Evolutionary conservation across 1,140 invertebrate species (phyloP).

Genomic region (Aphaenogaster rudis): DNA sequence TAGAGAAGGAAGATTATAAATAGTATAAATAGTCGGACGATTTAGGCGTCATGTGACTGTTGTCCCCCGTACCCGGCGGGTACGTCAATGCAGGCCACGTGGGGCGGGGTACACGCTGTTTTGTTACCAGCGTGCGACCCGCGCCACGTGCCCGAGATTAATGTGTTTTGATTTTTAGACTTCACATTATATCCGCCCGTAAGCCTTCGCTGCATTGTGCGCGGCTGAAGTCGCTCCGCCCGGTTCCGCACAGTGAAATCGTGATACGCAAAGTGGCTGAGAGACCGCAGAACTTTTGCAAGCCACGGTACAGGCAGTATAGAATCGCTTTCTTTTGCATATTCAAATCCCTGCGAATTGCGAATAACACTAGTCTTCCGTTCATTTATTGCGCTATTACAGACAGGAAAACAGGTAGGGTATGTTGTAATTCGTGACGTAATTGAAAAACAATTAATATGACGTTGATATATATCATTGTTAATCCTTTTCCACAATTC

Average conservation of each 20-base stretch:
- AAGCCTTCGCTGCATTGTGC: slow-evolving; percentile 80
- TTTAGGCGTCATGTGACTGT: slow-evolving; percentile 69
- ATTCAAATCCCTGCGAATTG: slow-evolving; percentile 8
- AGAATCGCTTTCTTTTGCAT: slow-evolving; percentile 67
- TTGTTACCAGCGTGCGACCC: slow-evolving; percentile 81
- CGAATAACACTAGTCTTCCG: neutral
- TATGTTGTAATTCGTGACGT: neutral
- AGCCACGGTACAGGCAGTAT: slow-evolving; percentile 42
- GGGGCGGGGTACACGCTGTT: slow-evolving; percentile 68
- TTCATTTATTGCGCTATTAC: neutral
- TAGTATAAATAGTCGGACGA: slow-evolving; percentile 65
- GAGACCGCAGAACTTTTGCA: slow-evolving; percentile 58
- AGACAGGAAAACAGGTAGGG: neutral
- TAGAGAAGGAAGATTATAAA: slow-evolving; percentile 51
- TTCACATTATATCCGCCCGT: slow-evolving; percentile 82
- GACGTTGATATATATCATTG: neutral
- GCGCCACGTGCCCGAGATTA: slow-evolving; percentile 86
- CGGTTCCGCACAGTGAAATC: slow-evolving; percentile 57
- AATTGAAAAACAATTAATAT: slow-evolving; percentile 20
- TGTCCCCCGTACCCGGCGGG: slow-evolving; percentile 26
- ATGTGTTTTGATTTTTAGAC: slow-evolving; percentile 88
- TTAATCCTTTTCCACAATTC: neutral
- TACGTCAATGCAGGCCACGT: slow-evolving; percentile 59
- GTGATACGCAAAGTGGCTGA: slow-evolving; percentile 57
- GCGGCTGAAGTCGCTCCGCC: slow-evolving; percentile 74